Evolutionary conservation across 2,113 vertebrate species (phyloP).

Genomic region (Ibidorhyncha struthersii): DNA sequence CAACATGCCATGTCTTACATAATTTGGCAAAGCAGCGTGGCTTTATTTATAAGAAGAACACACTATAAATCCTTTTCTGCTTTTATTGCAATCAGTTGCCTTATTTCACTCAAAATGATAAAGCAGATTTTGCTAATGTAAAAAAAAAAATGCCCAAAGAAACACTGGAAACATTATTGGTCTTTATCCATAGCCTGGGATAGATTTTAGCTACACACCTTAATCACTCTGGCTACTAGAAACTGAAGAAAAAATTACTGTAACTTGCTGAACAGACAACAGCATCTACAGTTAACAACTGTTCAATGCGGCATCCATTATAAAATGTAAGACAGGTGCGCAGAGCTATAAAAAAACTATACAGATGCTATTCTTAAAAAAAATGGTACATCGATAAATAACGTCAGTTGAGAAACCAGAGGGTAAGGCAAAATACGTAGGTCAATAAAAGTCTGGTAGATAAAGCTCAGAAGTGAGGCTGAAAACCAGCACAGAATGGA

Average conservation of each 20-base stretch:
- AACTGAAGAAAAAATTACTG: not conserved
- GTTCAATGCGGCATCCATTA: not conserved
- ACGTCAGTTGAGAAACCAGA: slow-evolving; percentile 38
- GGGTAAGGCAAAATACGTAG: slow-evolving; percentile 34
- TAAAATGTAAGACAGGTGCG: not conserved
- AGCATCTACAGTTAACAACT: slow-evolving; percentile 24
- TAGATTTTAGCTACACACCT: not conserved
- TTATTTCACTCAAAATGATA: not conserved
- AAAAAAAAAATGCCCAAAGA: not conserved
- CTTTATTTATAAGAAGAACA: slow-evolving; percentile 44
- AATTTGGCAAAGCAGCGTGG: not conserved
- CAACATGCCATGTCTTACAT: not conserved
- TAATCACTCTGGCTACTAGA: not conserved
- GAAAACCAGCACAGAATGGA: not conserved
- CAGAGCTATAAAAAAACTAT: slow-evolving; percentile 29
- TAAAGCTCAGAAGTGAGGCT: not conserved
- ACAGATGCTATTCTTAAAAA: slow-evolving; percentile 12
- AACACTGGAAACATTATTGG: not conserved
- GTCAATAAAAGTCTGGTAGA: slow-evolving; percentile 37
- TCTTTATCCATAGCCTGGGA: not conserved
- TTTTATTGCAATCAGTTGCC: slow-evolving; percentile 3
- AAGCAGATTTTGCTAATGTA: not conserved
- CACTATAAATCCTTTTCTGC: not conserved
- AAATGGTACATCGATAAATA: slow-evolving; percentile 49
- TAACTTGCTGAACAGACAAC: not conserved